These are phyloP conservation scores for Tachina lurida DNA, from an alignment of 2,888 invertebrate species.

Conservation along the genomic window DNA sequence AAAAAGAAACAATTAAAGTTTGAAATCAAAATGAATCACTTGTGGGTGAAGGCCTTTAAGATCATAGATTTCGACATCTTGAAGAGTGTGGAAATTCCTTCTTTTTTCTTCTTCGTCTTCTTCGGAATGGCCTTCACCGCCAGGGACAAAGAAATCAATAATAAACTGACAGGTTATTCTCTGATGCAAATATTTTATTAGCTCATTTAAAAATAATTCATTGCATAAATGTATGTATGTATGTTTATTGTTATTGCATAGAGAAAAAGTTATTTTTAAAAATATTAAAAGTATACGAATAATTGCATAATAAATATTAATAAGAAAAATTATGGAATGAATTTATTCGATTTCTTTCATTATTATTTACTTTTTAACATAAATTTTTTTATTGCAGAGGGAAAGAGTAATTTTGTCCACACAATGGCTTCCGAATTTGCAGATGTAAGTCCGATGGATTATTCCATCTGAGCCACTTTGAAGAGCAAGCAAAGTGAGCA, in stretches of 20 bases:
- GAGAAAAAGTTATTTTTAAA: background rate
- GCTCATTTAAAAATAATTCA: conserved; percentile 1
- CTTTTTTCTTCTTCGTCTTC: background rate
- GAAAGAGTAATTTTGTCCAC: too few species aligned
- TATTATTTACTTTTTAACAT: background rate
- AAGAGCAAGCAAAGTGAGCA: too few species aligned
- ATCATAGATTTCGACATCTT: conserved; percentile 56
- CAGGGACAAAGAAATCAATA: conserved; percentile 48
- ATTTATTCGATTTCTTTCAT: conserved; percentile 51
- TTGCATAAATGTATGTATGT: background rate
- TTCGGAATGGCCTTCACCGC: conserved; percentile 56
- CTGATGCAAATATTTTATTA: background rate
- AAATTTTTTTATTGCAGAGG: too few species aligned
- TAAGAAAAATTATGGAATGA: background rate
- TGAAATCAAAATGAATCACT: conserved; percentile 63
- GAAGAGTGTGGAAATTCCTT: conserved; percentile 54
- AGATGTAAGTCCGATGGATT: too few species aligned
- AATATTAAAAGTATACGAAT: conserved; percentile 3
- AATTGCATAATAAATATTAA: conserved; percentile 28
- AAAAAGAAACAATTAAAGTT: conserved; percentile 33
- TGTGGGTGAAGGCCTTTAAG: conserved; percentile 67
- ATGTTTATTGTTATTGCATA: background rate
- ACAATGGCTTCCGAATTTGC: too few species aligned
- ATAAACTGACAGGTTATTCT: conserved; percentile 59
- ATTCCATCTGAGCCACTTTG: too few species aligned